Evolutionary conservation across 2,888 invertebrate genomes (phyloP), one percentile per base, ranked within the genome.

Genomic region (Apotomis capreana): DNA sequence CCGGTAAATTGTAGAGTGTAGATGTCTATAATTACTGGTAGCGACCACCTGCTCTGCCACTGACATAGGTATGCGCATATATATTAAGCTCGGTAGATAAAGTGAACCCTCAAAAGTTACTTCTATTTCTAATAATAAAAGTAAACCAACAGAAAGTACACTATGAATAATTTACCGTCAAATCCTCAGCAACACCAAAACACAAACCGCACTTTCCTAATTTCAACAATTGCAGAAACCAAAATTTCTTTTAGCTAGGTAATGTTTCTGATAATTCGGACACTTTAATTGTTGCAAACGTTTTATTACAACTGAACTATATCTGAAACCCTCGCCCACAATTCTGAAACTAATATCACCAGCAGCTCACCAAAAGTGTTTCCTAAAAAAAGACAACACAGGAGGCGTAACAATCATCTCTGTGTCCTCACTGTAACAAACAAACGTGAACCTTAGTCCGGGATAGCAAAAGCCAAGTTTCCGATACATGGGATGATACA

Each of bases 321-420:
- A 74, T 73, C 77, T 72, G 70, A 74, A 76, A 75, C 74, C 78
- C 87, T 83, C 87, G 87, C 84, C 87, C 87, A 81, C 79, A 78
- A 80, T 86, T 82, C 85, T 86, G 87, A 89, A 89, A 89, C 85
- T 85, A 86, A 86, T 84, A 87, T 82, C 81, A 77, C 80, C 81
- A 81, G 84, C 81, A 82, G 77, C 79, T 76, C 81, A 82, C 82
- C 82, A 62, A 68, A 72, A 68, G 81, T 75, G 79, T 81, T 82
- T 80, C 81, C 76, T 74, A 81, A 83, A 83, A 83, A 82, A 80
- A 78, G 79, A 81, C 79, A 81, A 85, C 83, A 80, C 76, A 76
- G 84, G 82, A 89, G 91, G 91, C 90, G 91, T 89, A 84, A 83
- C 88, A 86, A 84, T 76, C 74, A 76, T 78, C 74, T 76, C 69